A percentile compares a stretch with the other conserved stretches of the same genome.
phyloP scores from a whole-genome alignment of 2,113 vertebrate species.

The Aphyosemion australe region DNA sequence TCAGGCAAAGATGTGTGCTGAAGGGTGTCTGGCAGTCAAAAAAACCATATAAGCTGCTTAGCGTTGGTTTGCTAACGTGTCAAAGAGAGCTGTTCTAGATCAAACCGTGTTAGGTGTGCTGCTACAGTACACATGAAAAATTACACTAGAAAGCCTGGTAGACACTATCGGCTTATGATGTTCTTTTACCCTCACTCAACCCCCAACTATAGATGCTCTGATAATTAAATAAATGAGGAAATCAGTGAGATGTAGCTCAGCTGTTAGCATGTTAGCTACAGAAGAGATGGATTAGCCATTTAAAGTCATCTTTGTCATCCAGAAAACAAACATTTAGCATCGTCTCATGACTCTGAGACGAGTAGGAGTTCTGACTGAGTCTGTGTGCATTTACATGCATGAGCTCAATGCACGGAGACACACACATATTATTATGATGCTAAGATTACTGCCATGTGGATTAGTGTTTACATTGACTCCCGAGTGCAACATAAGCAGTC shows the following conservation, averaged over 20 bases:
- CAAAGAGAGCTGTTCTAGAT: background rate
- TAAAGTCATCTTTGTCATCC: background rate
- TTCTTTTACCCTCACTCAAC: background rate
- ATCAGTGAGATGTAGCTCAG: background rate
- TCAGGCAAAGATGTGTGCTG: slow-evolving; percentile 7
- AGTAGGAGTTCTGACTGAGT: background rate
- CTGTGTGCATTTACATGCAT: background rate
- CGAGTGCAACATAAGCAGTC: background rate
- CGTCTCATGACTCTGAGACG: background rate
- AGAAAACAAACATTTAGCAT: background rate
- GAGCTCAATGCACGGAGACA: background rate
- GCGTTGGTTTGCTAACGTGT: background rate
- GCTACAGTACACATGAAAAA: background rate
- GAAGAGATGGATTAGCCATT: too few relatives aligned
- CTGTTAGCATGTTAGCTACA: background rate
- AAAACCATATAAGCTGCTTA: background rate
- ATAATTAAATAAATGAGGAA: background rate
- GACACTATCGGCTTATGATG: background rate
- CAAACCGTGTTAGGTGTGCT: background rate
- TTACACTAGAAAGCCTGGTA: background rate
- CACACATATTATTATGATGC: background rate
- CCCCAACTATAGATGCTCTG: background rate
- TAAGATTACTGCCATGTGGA: background rate
- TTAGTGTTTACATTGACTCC: background rate
- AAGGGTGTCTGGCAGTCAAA: background rate